Evolutionary conservation across 2,113 vertebrate genomes (phyloP).

Genomic region (Tetrao urogallus): DNA sequence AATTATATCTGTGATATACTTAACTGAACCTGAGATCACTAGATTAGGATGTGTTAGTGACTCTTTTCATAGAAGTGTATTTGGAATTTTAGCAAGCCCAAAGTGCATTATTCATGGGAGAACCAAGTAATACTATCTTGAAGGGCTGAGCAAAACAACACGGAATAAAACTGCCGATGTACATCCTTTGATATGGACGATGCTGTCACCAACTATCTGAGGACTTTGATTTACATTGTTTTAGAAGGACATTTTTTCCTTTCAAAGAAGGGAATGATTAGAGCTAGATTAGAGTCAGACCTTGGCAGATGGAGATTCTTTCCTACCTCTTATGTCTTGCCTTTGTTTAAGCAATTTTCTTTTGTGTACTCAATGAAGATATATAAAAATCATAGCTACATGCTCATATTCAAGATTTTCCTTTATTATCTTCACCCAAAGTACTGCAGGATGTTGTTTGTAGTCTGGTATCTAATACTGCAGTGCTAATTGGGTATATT

Average conservation of each 20-base stretch:
- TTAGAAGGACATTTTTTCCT: background rate
- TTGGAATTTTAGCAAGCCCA: background rate
- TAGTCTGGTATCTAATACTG: background rate
- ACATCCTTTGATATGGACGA: background rate
- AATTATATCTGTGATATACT: background rate
- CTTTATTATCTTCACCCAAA: background rate
- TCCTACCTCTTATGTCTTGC: background rate
- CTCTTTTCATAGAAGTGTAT: background rate
- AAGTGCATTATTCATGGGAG: rapidly evolving
- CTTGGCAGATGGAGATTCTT: background rate
- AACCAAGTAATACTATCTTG: background rate
- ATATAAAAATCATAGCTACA: background rate
- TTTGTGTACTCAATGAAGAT: background rate
- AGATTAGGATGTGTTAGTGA: background rate
- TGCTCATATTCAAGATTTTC: background rate
- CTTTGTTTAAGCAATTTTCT: background rate
- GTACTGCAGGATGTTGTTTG: background rate
- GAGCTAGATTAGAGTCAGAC: background rate
- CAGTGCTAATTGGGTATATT: background rate
- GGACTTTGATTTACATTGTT: background rate
- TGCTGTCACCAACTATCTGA: background rate
- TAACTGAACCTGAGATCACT: background rate
- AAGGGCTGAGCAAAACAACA: background rate
- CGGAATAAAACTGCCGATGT: background rate
- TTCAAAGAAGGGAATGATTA: background rate